Conservation (phyloP, 2,113 vertebrate species). For the Phalacrocorax aristotelis region DNA sequence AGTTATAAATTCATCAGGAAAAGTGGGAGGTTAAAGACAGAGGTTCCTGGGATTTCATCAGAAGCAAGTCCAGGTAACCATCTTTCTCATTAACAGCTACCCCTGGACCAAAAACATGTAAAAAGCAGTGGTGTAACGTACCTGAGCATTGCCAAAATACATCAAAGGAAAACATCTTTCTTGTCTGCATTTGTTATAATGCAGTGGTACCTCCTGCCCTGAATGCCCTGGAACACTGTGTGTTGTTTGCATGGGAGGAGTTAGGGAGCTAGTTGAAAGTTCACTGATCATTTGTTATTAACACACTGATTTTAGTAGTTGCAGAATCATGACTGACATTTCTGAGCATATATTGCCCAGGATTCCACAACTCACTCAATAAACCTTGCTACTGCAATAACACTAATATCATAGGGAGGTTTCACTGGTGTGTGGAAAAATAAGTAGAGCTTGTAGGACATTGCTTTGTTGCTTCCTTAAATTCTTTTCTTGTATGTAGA, state of each 20-base stretch:
- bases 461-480: neutral
- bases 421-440: neutral
- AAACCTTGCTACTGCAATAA: neutral
- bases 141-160: neutral
- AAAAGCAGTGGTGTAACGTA: neutral
- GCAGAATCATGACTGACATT: neutral
- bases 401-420: neutral
- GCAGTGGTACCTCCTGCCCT: neutral
- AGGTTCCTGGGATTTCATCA: neutral
- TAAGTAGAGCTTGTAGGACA: neutral
- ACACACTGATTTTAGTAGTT: neutral
- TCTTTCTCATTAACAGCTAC: neutral
- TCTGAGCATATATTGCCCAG: neutral
- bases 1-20: neutral
- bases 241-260: neutral
- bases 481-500: neutral
- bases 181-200: neutral
- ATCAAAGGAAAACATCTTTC: neutral
- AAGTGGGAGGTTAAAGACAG: neutral
- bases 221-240: neutral
- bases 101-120: neutral
- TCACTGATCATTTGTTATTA: neutral
- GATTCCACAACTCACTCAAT: neutral
- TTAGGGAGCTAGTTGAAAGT: neutral
- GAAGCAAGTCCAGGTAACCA: neutral